Conservation (phyloP, 2,888 invertebrate species). For the Cerceris ruficornis region DNA sequence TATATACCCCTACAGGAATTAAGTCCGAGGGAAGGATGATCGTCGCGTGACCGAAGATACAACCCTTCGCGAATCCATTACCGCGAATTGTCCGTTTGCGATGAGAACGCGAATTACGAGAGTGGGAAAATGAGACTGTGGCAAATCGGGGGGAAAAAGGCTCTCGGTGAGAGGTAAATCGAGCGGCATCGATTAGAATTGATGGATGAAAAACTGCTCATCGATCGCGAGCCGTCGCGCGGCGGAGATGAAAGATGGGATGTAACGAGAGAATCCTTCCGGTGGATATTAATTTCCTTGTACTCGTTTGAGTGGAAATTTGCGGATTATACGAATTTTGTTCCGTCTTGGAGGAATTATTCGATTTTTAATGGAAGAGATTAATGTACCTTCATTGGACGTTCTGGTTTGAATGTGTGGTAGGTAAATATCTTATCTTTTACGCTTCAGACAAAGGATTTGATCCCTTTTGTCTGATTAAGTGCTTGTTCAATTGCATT, state of each 20-base stretch:
- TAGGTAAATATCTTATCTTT: too few relatives aligned
- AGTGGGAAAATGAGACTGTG: constrained; percentile 23
- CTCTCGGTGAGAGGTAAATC: constrained; percentile 48
- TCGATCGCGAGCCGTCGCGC: constrained; percentile 57
- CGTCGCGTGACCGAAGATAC: background rate
- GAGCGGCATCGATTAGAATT: constrained; percentile 64
- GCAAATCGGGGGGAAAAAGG: constrained; percentile 29
- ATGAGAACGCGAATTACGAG: constrained; percentile 50
- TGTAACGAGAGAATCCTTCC: constrained; percentile 32
- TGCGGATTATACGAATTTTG: constrained; percentile 9
- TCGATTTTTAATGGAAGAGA: background rate
- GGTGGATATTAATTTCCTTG: constrained; percentile 48
- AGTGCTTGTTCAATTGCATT: background rate
- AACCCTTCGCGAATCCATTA: constrained; percentile 51
- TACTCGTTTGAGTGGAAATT: constrained; percentile 29
- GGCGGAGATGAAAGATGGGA: constrained; percentile 57
- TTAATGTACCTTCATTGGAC: background rate
- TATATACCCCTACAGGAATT: too few relatives aligned
- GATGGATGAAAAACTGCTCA: constrained; percentile 59
- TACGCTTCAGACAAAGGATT: too few relatives aligned
- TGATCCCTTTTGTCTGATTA: too few relatives aligned
- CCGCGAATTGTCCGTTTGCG: constrained; percentile 44
- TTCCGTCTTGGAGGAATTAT: background rate
- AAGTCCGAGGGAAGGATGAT: background rate
- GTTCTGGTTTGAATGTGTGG: too few relatives aligned